Evolutionary conservation across 2,113 vertebrate genomes (phyloP).

Genomic region (Phyllopteryx taeniolatus): DNA sequence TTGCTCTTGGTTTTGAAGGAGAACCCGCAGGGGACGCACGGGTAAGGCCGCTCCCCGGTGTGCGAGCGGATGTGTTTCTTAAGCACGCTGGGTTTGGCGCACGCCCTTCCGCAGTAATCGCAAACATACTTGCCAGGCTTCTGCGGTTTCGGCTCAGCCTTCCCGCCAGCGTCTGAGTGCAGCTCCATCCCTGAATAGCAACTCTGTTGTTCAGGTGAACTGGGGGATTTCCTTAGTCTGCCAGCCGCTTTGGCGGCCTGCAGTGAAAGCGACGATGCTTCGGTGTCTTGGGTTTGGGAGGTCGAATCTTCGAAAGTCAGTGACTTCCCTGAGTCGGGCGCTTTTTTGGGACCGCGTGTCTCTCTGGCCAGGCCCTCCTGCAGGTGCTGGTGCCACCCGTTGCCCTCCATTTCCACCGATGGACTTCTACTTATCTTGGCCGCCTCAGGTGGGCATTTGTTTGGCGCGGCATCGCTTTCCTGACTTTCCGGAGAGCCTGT

Average conservation of each 20-base stretch:
- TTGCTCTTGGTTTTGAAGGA: constrained; percentile 99
- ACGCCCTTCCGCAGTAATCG: constrained; percentile 95
- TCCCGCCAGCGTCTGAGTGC: constrained; percentile 79
- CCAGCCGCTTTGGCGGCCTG: constrained; percentile 59
- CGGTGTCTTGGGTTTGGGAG: constrained; percentile 61
- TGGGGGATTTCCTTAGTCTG: constrained; percentile 82
- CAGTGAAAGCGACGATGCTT: constrained; percentile 38
- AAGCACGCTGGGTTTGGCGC: constrained; percentile 98
- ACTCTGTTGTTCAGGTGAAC: constrained; percentile 81
- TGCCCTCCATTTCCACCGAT: constrained; percentile 78
- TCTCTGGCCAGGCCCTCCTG: constrained; percentile 76
- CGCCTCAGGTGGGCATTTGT: constrained; percentile 78
- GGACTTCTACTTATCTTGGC: constrained; percentile 77
- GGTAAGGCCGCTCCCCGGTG: constrained; percentile 94
- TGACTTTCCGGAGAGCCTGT: constrained; percentile 82
- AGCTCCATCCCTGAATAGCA: constrained; percentile 84
- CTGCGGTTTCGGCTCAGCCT: constrained; percentile 91
- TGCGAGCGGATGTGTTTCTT: constrained; percentile 99
- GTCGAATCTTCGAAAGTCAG: constrained; percentile 74
- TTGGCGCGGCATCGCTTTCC: constrained; percentile 79
- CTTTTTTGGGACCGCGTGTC: constrained; percentile 72
- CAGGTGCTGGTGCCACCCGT: constrained; percentile 72
- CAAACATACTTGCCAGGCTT: constrained; percentile 97
- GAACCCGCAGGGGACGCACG: constrained; percentile 95
- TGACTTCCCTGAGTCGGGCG: constrained; percentile 82